Percentiles rank a stretch among this genome's conserved stretches.
Evolutionary conservation across 2,888 invertebrate genomes (phyloP).

Genomic region (Hydrotaea cyrtoneurina): DNA sequence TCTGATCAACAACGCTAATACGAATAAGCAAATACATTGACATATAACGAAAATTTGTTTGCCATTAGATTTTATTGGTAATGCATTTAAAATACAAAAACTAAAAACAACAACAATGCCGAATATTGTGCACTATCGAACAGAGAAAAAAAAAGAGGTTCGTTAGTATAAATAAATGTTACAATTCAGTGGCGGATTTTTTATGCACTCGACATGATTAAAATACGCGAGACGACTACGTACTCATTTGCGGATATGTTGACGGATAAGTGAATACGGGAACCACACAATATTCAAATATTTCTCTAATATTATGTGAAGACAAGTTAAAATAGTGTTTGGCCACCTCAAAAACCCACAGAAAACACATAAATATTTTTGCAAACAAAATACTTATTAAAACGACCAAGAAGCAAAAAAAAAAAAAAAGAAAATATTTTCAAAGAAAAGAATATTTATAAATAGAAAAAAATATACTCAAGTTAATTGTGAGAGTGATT

Average conservation of each 20-base stretch:
- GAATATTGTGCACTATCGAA: conserved; percentile 39
- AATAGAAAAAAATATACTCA: conserved; percentile 42
- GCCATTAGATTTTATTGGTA: conserved; percentile 73
- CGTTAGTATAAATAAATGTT: conserved; percentile 56
- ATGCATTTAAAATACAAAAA: conserved; percentile 67
- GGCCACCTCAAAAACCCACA: background rate
- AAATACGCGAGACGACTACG: conserved; percentile 56
- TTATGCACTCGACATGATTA: conserved; percentile 69
- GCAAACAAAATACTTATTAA: conserved; percentile 18
- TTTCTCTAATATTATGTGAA: conserved; percentile 71
- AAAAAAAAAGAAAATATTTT: conserved; percentile 27
- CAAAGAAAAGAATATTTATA: conserved; percentile 26
- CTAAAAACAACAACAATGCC: conserved; percentile 41
- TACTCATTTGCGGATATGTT: conserved; percentile 47
- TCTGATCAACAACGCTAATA: background rate
- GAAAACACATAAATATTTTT: conserved; percentile 65
- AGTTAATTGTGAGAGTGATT: conserved; percentile 45
- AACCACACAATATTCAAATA: conserved; percentile 48
- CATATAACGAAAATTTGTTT: conserved; percentile 66
- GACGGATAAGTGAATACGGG: conserved; percentile 62
- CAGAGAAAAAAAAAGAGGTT: conserved; percentile 34
- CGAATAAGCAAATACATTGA: conserved; percentile 17
- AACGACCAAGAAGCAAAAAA: background rate
- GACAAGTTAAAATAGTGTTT: conserved; percentile 65
- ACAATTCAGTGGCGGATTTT: conserved; percentile 58